phyloP scores from a whole-genome alignment of 2,888 invertebrate species.

The Ophion obscuratus region DNA sequence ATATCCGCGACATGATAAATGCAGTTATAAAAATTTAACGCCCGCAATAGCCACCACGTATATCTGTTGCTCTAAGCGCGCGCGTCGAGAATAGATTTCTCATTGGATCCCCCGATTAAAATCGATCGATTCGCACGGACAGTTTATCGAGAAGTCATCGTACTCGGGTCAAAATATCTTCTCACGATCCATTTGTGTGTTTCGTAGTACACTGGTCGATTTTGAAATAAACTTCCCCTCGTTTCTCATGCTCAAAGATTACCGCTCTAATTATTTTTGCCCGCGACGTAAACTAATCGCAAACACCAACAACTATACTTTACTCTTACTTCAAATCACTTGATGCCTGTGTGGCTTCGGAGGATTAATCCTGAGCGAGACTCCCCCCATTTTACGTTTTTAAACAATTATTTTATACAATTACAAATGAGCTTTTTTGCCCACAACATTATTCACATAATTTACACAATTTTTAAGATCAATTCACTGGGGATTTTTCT shows the following conservation, averaged over 20 bases:
- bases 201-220: neutral
- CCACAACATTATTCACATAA: neutral
- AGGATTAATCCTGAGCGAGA: neutral
- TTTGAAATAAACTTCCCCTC: neutral
- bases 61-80: conserved; percentile 37
- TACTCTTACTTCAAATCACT: conserved; percentile 1
- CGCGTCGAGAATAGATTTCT: conserved; percentile 68
- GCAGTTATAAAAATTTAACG: conserved; percentile 67
- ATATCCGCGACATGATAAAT: conserved; percentile 66
- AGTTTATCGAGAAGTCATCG: conserved; percentile 32
- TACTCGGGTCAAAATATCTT: conserved; percentile 30
- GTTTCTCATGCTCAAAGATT: conserved; percentile 9
- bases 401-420: neutral
- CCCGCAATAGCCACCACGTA: conserved; percentile 31
- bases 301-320: neutral
- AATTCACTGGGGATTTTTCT: neutral
- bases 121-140: conserved; percentile 22
- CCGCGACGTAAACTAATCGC: neutral
- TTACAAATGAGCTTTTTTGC: neutral
- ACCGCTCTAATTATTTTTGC: neutral
- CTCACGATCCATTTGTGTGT: conserved; percentile 46
- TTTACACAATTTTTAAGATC: neutral
- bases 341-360: neutral
- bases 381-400: neutral
- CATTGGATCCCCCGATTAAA: conserved; percentile 59